Evolutionary conservation across 2,888 invertebrate species (phyloP).

Genomic region (Baronia brevicornis): DNA sequence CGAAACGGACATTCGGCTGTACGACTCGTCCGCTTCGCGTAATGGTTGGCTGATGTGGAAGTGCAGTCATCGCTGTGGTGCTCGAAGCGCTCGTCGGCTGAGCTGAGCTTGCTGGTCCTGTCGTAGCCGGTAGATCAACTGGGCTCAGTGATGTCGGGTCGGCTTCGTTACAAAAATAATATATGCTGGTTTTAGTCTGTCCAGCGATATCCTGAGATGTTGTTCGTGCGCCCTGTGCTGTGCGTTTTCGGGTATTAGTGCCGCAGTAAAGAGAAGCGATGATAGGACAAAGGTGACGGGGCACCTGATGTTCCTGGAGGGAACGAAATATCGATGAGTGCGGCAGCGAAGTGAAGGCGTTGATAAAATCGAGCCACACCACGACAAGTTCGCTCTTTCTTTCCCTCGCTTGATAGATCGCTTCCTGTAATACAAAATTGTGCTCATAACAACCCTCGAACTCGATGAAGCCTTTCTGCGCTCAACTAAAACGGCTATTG

Average conservation of each 20-base stretch:
- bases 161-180: no score
- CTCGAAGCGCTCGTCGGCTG: no score
- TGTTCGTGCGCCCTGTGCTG: background rate
- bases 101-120: no score
- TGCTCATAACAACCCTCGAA: background rate
- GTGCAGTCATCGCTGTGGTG: no score
- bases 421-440: background rate
- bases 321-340: no score
- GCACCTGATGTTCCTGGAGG: background rate
- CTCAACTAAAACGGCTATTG: background rate
- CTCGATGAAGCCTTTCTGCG: background rate
- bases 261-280: background rate
- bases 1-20: no score
- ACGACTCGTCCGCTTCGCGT: no score
- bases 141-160: no score
- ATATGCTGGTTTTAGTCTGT: no score
- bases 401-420: background rate
- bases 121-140: no score
- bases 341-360: background rate
- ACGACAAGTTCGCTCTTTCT: background rate
- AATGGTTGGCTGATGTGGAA: no score
- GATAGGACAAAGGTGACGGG: background rate
- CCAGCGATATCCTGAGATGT: no score
- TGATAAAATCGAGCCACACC: background rate
- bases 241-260: background rate